Evolutionary conservation across 1,140 invertebrate genomes (phyloP).

Genomic region (Eupristina koningsbergeri): DNA sequence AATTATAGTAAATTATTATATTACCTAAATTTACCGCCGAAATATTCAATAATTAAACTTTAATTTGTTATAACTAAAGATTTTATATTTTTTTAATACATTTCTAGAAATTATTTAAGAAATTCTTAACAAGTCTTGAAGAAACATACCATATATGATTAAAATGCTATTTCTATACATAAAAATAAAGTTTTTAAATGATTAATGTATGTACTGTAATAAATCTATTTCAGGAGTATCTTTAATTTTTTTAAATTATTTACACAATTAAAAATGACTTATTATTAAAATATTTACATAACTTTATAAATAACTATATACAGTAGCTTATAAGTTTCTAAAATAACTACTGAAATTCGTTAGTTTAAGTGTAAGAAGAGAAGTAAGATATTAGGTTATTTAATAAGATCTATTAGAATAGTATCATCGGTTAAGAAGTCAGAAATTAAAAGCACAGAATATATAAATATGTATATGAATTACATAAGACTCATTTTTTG

Average conservation of each 20-base stretch:
- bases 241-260: slow-evolving; percentile 20
- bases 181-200: background rate
- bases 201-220: background rate
- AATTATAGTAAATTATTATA: no score
- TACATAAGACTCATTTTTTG: slow-evolving; percentile 56
- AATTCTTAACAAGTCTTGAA: background rate
- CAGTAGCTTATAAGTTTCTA: slow-evolving; percentile 13
- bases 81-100: no score
- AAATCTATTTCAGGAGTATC: background rate
- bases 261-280: background rate
- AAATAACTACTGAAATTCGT: slow-evolving; percentile 55
- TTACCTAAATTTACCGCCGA: no score
- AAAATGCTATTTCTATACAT: background rate
- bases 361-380: slow-evolving; percentile 53
- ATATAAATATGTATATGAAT: slow-evolving; percentile 61
- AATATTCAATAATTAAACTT: no score
- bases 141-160: background rate
- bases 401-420: slow-evolving; percentile 52
- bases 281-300: slow-evolving; percentile 26
- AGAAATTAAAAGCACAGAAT: slow-evolving; percentile 67
- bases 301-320: slow-evolving; percentile 4
- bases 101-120: no score
- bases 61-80: no score
- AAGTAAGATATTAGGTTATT: slow-evolving; percentile 53
- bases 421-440: slow-evolving; percentile 60